Evolutionary conservation across 2,888 invertebrate genomes (phyloP).

Genomic region (Eucera pruinosa): DNA sequence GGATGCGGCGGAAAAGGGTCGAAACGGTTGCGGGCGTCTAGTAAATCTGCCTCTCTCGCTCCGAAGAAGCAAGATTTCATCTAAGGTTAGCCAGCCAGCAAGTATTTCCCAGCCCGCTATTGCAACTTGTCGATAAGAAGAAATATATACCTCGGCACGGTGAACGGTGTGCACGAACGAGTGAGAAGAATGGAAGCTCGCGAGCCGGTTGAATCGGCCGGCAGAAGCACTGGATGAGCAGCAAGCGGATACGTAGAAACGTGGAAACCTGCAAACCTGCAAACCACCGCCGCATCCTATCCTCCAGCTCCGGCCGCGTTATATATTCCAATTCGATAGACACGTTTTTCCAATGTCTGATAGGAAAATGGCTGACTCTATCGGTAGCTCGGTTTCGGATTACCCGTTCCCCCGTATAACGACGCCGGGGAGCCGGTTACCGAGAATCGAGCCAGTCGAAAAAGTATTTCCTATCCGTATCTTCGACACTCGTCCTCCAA

Average conservation of each 20-base stretch:
- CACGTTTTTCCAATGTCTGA: conserved; percentile 74
- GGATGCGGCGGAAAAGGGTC: not conserved
- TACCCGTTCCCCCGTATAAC: conserved; percentile 57
- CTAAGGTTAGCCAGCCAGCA: not conserved
- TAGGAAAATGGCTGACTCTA: conserved; percentile 75
- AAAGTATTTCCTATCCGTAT: conserved; percentile 56
- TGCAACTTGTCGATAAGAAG: conserved; percentile 76
- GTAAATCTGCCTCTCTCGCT: conserved; percentile 58
- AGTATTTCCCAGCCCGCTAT: conserved; percentile 61
- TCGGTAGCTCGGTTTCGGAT: conserved; percentile 62
- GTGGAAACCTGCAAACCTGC: too few relatives aligned
- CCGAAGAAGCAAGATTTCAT: conserved; percentile 47
- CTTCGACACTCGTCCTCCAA: conserved; percentile 36
- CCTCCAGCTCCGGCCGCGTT: conserved; percentile 56
- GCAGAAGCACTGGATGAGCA: conserved; percentile 41
- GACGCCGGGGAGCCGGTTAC: conserved; percentile 24
- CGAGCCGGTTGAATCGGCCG: conserved; percentile 45
- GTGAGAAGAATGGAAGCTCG: conserved; percentile 57
- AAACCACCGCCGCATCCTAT: conserved; percentile 64
- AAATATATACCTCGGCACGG: conserved; percentile 67
- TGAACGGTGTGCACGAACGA: conserved; percentile 46
- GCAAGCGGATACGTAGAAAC: conserved; percentile 73
- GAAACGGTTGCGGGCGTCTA: not conserved
- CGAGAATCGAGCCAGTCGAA: conserved; percentile 25
- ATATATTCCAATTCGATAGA: conserved; percentile 78